phyloP scores from a whole-genome alignment of 2,888 invertebrate genomes.

The Mermis nigrescens region DNA sequence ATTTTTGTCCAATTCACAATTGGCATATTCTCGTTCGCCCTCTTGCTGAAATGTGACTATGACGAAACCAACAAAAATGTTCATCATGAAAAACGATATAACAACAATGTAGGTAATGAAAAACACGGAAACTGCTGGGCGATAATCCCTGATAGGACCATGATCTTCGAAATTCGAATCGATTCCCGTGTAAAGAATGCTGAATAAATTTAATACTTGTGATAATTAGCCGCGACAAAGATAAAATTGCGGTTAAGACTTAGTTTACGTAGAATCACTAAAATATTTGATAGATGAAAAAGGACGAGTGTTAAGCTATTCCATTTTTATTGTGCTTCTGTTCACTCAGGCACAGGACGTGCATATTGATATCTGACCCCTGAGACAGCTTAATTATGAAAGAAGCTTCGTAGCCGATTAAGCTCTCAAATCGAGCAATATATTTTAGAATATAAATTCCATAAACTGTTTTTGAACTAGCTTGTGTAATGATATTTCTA shows the following conservation, averaged over 20 bases:
- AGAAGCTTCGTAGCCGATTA: too few species aligned
- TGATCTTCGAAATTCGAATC: slow-evolving; percentile 79
- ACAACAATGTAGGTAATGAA: slow-evolving; percentile 97
- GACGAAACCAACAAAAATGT: slow-evolving; percentile 99
- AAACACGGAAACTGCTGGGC: slow-evolving; percentile 59
- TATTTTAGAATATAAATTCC: too few species aligned
- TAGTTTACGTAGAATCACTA: too few species aligned
- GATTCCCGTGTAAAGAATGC: slow-evolving; percentile 43
- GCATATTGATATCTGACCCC: too few species aligned
- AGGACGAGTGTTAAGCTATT: too few species aligned
- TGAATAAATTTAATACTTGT: not conserved
- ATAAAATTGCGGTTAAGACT: not conserved
- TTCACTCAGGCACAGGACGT: too few species aligned
- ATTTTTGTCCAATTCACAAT: slow-evolving; percentile 91
- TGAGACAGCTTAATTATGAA: too few species aligned
- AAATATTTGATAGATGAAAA: too few species aligned
- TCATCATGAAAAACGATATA: slow-evolving; percentile 98
- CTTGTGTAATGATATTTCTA: too few species aligned
- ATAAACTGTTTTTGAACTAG: too few species aligned
- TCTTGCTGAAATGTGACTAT: slow-evolving; percentile 98
- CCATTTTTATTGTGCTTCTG: too few species aligned
- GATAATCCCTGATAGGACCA: slow-evolving; percentile 82
- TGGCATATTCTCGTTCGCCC: slow-evolving; percentile 92
- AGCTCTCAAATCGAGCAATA: too few species aligned
- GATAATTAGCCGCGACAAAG: not conserved